Base-by-base conservation (phyloP, 2,797 vertebrate genomes). In the Acanthiza pusilla region DNA sequence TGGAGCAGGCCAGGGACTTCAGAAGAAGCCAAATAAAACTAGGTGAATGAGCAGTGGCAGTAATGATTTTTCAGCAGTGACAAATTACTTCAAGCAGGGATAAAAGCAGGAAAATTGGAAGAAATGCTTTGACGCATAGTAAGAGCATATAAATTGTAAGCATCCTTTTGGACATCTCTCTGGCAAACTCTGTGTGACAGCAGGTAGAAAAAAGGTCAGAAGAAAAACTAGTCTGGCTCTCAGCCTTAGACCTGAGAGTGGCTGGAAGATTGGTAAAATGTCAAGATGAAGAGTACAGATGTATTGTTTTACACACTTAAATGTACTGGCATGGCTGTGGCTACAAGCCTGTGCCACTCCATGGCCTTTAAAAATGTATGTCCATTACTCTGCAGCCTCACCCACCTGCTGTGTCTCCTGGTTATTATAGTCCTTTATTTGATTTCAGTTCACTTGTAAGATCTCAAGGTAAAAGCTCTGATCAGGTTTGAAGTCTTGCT, bases 41-140 rank as follows among this genome's bases (percentile, higher is more conserved):
- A 71, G 55, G 53, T 85, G 78, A 94, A 73, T 57, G 61, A 63
- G 18, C 10, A 13, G 21, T 50, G 26, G 10, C 34, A 38, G 53
- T 77, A 91, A 83, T 47, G 65, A 85, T 89, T 96, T 94, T 89
- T 91, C 57, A 73, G 48, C 53, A 66, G 40, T 7, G 34, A 89
- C 11, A 67, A 93, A 94, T 89, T 84, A 91, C 86, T 91, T 96
- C 93, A 89, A 89, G 65, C 36, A 81, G 65, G 15, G 85, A 67
- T 90, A 90, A 94, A 95, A 91, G 85, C 54, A 88, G 74, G 65
- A 94, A 90, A 91, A 96, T 53, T 65, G 73, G 42, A 94, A 89
- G 68, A 88, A 88, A 83, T 57, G 68, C 13, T 91, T 71, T 90
- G 72, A 80, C 5, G 1, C 32, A 7, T 34, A 51, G 29, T 74